Percentiles rank a stretch among this genome's conserved stretches.
These are phyloP conservation scores for Drosophila niveifrons DNA, from an alignment of 2,888 invertebrate species.

Conservation along the genomic window DNA sequence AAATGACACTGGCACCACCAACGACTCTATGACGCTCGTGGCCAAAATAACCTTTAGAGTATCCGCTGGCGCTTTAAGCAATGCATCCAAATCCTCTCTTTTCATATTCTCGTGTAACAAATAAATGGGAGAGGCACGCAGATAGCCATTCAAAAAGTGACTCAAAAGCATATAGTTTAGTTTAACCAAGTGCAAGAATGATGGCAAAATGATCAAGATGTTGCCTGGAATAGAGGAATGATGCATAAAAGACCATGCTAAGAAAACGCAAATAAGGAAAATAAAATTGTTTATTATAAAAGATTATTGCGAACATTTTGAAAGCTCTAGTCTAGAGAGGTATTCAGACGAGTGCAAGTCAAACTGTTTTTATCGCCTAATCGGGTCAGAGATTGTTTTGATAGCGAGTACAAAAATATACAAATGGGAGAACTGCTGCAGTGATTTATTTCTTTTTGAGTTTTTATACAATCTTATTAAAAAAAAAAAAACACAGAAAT, in stretches of 20 bases:
- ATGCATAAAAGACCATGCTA: neutral
- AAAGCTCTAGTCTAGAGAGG: too few species aligned
- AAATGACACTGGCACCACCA: slow-evolving; percentile 51
- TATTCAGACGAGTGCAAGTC: too few species aligned
- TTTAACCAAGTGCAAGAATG: slow-evolving; percentile 62
- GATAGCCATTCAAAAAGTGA: slow-evolving; percentile 49
- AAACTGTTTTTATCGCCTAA: too few species aligned
- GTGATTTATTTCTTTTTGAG: slow-evolving; percentile 22
- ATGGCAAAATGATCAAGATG: slow-evolving; percentile 64
- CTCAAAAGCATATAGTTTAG: slow-evolving; percentile 65
- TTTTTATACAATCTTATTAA: slow-evolving; percentile 31
- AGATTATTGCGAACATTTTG: too few species aligned
- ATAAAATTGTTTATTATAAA: too few species aligned
- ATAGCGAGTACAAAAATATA: neutral
- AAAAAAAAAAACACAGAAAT: slow-evolving; percentile 7
- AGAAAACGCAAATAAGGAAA: too few species aligned
- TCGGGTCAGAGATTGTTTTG: too few species aligned
- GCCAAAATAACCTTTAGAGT: slow-evolving; percentile 51
- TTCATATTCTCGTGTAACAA: slow-evolving; percentile 52
- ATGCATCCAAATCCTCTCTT: slow-evolving; percentile 38
- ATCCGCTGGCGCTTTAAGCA: slow-evolving; percentile 27
- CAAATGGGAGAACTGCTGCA: slow-evolving; percentile 18
- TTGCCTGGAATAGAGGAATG: slow-evolving; percentile 57
- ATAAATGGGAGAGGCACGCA: slow-evolving; percentile 44
- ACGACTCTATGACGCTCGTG: slow-evolving; percentile 57